phyloP scores from a whole-genome alignment of 2,888 invertebrate genomes.

The Caenorhabditis virilis region DNA sequence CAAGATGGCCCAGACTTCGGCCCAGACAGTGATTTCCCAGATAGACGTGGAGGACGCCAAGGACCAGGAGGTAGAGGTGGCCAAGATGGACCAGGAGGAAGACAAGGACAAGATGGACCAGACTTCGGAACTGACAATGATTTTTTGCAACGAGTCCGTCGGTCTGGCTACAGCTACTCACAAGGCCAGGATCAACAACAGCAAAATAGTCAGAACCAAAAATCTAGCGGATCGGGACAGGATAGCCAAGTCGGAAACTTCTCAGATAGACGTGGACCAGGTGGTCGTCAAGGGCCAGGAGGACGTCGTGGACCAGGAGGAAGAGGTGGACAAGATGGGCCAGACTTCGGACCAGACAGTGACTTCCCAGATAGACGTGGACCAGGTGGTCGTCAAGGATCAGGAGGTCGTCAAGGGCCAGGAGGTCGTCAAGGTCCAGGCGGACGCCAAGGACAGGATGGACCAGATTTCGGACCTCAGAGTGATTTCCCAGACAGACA shows the following conservation, averaged over 20 bases:
- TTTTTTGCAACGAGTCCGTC: neutral
- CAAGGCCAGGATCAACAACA: too few relatives aligned
- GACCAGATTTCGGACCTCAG: too few relatives aligned
- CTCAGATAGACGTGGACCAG: neutral
- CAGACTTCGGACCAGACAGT: neutral
- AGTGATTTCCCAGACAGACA: too few relatives aligned
- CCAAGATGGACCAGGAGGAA: neutral
- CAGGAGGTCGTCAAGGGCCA: neutral
- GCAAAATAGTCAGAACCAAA: too few relatives aligned
- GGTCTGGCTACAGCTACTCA: neutral
- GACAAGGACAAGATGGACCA: neutral
- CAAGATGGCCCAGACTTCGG: constrained; percentile 3
- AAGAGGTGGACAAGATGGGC: neutral
- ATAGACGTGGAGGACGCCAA: neutral
- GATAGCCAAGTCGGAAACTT: too few relatives aligned
- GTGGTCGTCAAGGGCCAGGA: neutral
- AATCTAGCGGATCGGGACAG: too few relatives aligned
- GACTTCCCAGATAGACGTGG: neutral
- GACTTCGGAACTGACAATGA: neutral
- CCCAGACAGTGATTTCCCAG: neutral
- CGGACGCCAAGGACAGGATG: too few relatives aligned
- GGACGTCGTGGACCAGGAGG: neutral
- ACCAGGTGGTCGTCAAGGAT: neutral
- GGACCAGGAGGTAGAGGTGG: too few relatives aligned
- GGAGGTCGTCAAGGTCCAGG: too few relatives aligned